These are phyloP conservation scores for Ranitomeya imitator DNA, from an alignment of 2,113 vertebrate genomes.

Conservation along the genomic window DNA sequence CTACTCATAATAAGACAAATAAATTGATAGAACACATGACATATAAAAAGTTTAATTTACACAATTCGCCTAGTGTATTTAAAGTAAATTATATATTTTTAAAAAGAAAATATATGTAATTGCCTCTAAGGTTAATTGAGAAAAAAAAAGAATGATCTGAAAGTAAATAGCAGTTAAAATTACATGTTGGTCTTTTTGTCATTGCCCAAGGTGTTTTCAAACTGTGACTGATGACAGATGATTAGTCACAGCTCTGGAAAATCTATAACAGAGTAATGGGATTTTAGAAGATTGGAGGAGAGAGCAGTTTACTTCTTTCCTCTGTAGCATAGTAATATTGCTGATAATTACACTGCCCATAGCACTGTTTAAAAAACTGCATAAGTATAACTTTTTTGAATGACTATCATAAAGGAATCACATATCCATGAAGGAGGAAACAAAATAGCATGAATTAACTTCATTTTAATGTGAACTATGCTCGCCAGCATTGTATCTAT, in stretches of 20 bases:
- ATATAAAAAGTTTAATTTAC: conserved; percentile 1
- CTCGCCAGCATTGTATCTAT: conserved; percentile 1
- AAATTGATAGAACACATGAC: not conserved
- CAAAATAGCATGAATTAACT: conserved; percentile 37
- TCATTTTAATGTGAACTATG: conserved; percentile 41
- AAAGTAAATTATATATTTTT: conserved; percentile 22
- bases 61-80: conserved; percentile 20
- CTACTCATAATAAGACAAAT: not conserved
- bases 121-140: conserved; percentile 48
- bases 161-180: conserved; percentile 53
- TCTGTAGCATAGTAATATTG: conserved; percentile 55
- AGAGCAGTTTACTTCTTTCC: conserved; percentile 56
- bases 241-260: conserved; percentile 58
- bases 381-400: conserved; percentile 47
- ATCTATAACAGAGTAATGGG: conserved; percentile 57
- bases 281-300: conserved; percentile 49
- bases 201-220: conserved; percentile 57
- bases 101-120: conserved; percentile 47
- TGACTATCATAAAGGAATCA: conserved; percentile 42
- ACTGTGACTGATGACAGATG: conserved; percentile 58
- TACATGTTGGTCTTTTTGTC: conserved; percentile 58
- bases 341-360: conserved; percentile 56
- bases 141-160: conserved; percentile 50
- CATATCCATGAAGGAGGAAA: conserved; percentile 38
- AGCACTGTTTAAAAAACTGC: conserved; percentile 45